Conservation (phyloP, 2,888 invertebrate genomes). For the Idaea aversata region DNA sequence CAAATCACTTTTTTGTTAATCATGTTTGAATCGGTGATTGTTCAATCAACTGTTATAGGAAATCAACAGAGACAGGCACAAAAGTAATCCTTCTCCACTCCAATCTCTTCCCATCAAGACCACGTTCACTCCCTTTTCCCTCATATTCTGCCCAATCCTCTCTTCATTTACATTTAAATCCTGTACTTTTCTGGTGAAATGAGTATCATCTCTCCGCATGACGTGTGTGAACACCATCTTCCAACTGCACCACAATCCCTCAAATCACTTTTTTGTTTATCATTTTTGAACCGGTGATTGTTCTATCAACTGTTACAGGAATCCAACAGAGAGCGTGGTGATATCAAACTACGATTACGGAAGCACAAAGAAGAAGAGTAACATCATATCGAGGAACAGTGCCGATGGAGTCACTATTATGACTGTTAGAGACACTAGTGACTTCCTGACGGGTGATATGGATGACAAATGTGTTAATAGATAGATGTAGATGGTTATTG, state of each 20-base stretch:
- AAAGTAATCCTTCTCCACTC: no score
- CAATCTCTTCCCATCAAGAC: no score
- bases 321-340: constrained; percentile 74
- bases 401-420: constrained; percentile 70
- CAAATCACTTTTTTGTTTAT: constrained; percentile 5
- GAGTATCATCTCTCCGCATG: no score
- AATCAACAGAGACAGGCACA: constrained; percentile 33
- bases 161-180: no score
- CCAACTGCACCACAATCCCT: constrained; percentile 6
- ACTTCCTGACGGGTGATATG: constrained; percentile 55
- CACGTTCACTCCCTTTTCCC: no score
- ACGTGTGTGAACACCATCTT: background rate
- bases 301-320: constrained; percentile 65
- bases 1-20: constrained; percentile 5
- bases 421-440: constrained; percentile 62
- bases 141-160: no score
- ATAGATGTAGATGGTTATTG: constrained; percentile 39
- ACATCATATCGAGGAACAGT: constrained; percentile 64
- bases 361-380: constrained; percentile 71
- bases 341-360: constrained; percentile 76
- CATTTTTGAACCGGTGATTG: constrained; percentile 46
- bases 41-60: constrained; percentile 65
- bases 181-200: no score
- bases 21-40: constrained; percentile 46
- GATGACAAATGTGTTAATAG: constrained; percentile 62